These are phyloP conservation scores for Bombus ignitus DNA, from an alignment of 1,140 invertebrate genomes.

Conservation along the genomic window DNA sequence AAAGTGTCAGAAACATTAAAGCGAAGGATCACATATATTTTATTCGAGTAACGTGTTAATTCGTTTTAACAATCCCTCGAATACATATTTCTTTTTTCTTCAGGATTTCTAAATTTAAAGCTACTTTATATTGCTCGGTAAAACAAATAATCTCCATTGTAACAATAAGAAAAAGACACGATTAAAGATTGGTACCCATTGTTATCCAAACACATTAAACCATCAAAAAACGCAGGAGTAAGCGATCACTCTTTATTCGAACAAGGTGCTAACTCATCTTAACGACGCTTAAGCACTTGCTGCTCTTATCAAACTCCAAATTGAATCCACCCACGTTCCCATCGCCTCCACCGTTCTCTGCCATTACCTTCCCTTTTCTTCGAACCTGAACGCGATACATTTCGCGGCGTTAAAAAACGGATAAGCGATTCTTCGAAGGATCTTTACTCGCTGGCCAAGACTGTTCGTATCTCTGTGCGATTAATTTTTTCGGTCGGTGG, in stretches of 20 bases:
- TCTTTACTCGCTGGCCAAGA: not conserved
- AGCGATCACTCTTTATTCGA: not conserved
- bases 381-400: constrained; percentile 6
- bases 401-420: constrained; percentile 10
- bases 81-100: no score
- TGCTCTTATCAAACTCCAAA: not conserved
- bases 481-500: constrained; percentile 22
- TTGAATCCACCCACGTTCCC: not conserved
- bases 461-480: constrained; percentile 1
- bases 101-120: no score
- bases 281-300: not conserved
- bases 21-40: no score
- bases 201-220: not conserved
- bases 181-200: no score
- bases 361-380: not conserved
- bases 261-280: not conserved
- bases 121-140: no score
- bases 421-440: constrained; percentile 19
- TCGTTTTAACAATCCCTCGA: no score
- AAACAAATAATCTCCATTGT: no score
- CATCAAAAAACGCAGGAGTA: not conserved
- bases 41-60: no score
- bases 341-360: not conserved
- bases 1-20: no score
- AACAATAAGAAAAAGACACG: no score